Conservation (phyloP, 2,888 invertebrate genomes). For the Balanococcus diminutus region DNA sequence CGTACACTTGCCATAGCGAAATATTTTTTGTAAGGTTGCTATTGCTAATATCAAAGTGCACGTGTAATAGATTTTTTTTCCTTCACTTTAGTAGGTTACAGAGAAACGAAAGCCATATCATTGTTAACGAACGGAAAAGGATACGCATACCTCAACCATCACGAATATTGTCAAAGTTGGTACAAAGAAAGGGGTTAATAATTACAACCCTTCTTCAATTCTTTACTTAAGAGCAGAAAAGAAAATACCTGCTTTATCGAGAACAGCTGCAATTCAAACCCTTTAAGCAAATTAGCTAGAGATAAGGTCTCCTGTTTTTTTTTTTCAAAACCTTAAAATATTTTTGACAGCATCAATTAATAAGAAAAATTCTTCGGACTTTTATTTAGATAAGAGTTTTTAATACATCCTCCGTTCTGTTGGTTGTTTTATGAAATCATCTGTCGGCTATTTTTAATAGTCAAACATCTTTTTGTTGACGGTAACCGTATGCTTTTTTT, state of each 20-base stretch:
- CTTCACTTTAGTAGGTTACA: not conserved
- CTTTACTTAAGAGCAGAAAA: constrained; percentile 18
- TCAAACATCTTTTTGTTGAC: constrained; percentile 26
- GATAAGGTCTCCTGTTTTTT: constrained; percentile 47
- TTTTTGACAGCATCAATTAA: constrained; percentile 49
- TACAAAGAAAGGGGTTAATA: constrained; percentile 45
- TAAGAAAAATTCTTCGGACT: constrained; percentile 47
- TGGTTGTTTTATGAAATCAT: constrained; percentile 42
- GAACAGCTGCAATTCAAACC: constrained; percentile 50
- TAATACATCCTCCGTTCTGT: constrained; percentile 26
- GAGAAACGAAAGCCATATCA: constrained; percentile 6
- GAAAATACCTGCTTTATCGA: constrained; percentile 43
- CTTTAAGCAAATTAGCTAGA: constrained; percentile 50
- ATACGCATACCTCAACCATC: constrained; percentile 34
- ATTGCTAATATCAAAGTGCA: constrained; percentile 2
- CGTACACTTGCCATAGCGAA: constrained; percentile 6
- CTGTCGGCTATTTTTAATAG: constrained; percentile 49
- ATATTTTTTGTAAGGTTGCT: not conserved
- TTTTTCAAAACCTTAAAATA: constrained; percentile 17
- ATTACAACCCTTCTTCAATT: constrained; percentile 47
- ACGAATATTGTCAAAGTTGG: constrained; percentile 45
- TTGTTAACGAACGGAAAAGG: constrained; percentile 43
- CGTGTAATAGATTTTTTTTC: not conserved
- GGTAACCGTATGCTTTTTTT: constrained; percentile 29
- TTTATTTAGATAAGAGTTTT: constrained; percentile 46